Base-by-base conservation (phyloP, 2,113 vertebrate species). In the Amblyornis subalaris region DNA sequence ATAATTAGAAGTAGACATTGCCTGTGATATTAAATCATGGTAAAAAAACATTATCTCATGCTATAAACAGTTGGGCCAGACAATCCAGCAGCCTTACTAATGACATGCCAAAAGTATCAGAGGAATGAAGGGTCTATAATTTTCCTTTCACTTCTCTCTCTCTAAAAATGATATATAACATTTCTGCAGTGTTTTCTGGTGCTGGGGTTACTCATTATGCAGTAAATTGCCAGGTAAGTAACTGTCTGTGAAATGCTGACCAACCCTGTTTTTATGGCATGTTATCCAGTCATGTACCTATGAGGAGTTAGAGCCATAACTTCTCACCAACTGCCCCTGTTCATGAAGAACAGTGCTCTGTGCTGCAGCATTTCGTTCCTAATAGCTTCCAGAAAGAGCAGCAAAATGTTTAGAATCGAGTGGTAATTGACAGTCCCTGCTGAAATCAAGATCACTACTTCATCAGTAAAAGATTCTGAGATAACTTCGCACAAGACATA, bases 261-360 rank as follows among this genome's bases (percentile, higher is more conserved):
- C 12, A 15, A 48, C 29, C 74, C n/a, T 54, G 44, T 5, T 84
- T 55, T 77, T 54, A 60, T 28, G 25, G 17, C 13, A 14, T 66
- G 20, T 42, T 42, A 42, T 50, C 29, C 33, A 61, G 11, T 10
- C 38, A 7, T 6, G 4, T 33, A 26, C 22, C n/a, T 40, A 1
- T 6, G 12, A 75, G 47, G 26, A 57, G n/a, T 24, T 44, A 53
- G 12, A 60, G 28, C 17, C 0, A 0, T 28, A 76, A 53, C 22
- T 28, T 13, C 23, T 70, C 24, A 31, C 44, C 78, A 18, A 53
- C 15, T 42, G 44, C 17, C 10, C 18, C 9, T 51, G 26, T 17
- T 82, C 40, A 10, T 48, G 35, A 58, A 77, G 4, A 67, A 1
- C 12, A 67, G 22, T 14, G 23, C 12, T 71, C 57, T 76, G 17